These are phyloP conservation scores for Mungos mungo DNA, from an alignment of 2,113 vertebrate species.

Conservation along the genomic window DNA sequence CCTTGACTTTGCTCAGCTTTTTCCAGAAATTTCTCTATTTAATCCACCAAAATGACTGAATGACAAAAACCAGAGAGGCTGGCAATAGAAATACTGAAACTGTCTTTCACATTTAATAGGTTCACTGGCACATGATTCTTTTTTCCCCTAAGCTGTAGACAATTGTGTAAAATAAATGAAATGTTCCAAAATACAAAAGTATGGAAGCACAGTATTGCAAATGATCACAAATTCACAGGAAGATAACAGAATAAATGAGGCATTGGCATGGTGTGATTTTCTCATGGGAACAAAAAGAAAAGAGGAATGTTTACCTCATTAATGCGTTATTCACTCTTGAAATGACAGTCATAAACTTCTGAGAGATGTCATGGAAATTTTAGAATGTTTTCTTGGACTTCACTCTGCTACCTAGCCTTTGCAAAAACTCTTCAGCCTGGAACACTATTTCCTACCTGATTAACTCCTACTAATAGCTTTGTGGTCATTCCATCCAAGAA, in stretches of 20 bases:
- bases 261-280: background rate
- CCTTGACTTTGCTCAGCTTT: background rate
- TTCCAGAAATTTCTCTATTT: background rate
- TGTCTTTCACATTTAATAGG: background rate
- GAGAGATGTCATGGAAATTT: background rate
- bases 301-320: constrained; percentile 59
- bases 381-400: background rate
- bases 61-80: background rate
- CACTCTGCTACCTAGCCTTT: background rate
- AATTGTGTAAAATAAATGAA: constrained; percentile 37
- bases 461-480: background rate
- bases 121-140: background rate
- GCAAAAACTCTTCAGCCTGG: background rate
- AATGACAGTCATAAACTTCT: constrained; percentile 15
- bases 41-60: background rate
- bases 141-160: background rate
- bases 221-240: constrained; percentile 26
- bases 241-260: constrained; percentile 37
- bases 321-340: constrained; percentile 41
- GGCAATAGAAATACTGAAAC: background rate
- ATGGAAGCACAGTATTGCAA: background rate
- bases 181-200: background rate
- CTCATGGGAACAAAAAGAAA: constrained; percentile 30
- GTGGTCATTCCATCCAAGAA: background rate
- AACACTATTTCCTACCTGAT: background rate